Percentiles rank a stretch among this genome's conserved stretches.
These are phyloP conservation scores for Cryptophagus acutangulus DNA, from an alignment of 2,888 invertebrate genomes.

Conservation along the genomic window DNA sequence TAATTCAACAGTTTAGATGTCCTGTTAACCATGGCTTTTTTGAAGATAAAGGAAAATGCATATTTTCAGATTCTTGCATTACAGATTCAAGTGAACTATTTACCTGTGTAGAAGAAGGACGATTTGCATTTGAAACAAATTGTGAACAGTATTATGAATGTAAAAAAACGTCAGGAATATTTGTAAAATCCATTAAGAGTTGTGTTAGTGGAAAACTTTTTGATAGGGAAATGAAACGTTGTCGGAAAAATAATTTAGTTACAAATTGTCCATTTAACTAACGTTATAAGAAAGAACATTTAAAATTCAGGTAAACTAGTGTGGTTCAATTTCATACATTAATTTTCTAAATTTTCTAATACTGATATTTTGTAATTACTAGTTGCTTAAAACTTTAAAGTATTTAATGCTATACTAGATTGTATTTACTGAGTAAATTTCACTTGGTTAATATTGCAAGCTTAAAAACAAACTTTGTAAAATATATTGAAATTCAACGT, in stretches of 20 bases:
- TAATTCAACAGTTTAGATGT: conserved; percentile 51
- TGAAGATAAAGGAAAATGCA: conserved; percentile 43
- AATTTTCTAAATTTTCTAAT: too few relatives aligned
- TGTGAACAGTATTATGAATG: conserved; percentile 52
- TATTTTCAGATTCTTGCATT: conserved; percentile 49
- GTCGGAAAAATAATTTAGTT: conserved; percentile 35
- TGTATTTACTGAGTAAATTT: too few relatives aligned
- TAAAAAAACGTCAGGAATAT: conserved; percentile 35
- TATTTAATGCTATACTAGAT: too few relatives aligned
- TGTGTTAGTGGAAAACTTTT: conserved; percentile 50
- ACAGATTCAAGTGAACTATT: conserved; percentile 38
- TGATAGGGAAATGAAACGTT: conserved; percentile 37
- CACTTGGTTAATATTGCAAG: too few relatives aligned
- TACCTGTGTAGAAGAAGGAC: conserved; percentile 44
- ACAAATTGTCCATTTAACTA: conserved; percentile 32
- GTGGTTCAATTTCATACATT: too few relatives aligned
- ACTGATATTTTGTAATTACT: too few relatives aligned
- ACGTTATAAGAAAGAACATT: too few relatives aligned
- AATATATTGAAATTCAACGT: too few relatives aligned
- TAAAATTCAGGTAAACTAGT: too few relatives aligned
- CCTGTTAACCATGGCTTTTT: conserved; percentile 46
- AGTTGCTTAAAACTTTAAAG: too few relatives aligned
- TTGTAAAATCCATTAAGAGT: conserved; percentile 43
- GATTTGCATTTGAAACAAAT: conserved; percentile 44
- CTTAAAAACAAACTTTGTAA: too few relatives aligned